Evolutionary conservation across 2,888 invertebrate genomes (phyloP), one percentile per base, ranked within the genome.

Genomic region (Chrysodeixis includens): DNA sequence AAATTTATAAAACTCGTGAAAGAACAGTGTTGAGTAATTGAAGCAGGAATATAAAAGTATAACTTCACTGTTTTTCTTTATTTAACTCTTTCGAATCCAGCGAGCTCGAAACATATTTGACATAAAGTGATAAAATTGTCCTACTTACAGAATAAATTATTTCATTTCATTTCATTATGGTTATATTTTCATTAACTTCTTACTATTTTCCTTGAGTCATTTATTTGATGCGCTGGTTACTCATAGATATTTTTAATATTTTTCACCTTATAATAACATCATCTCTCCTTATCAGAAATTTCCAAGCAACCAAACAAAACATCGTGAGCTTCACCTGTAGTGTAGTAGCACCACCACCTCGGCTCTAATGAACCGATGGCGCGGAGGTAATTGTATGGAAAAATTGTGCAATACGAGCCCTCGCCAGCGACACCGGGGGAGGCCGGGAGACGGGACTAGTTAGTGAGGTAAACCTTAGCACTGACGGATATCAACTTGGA

Each of bases 361-460:
- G 16, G 51, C 57, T 60, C 66, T 81, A 79, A 79, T 78, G 79
- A 81, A 81, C 71, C 64, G 62, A 64, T 60, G 32, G 59, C 66
- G 65, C 49, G 63, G 61, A 76, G 79, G 73, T 76, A 78, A 79
- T 79, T 75, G 72, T 73, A 68, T 76, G 81, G 81, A 79, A 79
- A 81, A 69, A 76, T 71, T 75, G 79, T 78, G 78, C 71, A 73
- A 71, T 56, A 68, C 63, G 59, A 73, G 22, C 58, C 63, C 68
- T 52, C 60, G 22, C 61, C 58, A n/a, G n/a, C n/a, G n/a, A n/a
- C 26, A 26, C 26, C 6, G 3, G 26, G n/a, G 26, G 26, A 26
- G 26, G 6, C 26, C 6, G 26, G 26, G 26, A 26, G 26, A 2
- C 26, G 26, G 35, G 30, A 4, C 52, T 72, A 63, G 74, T 76